Base-by-base conservation (phyloP, 2,797 vertebrate genomes). In the Lutjanus campechanus region DNA sequence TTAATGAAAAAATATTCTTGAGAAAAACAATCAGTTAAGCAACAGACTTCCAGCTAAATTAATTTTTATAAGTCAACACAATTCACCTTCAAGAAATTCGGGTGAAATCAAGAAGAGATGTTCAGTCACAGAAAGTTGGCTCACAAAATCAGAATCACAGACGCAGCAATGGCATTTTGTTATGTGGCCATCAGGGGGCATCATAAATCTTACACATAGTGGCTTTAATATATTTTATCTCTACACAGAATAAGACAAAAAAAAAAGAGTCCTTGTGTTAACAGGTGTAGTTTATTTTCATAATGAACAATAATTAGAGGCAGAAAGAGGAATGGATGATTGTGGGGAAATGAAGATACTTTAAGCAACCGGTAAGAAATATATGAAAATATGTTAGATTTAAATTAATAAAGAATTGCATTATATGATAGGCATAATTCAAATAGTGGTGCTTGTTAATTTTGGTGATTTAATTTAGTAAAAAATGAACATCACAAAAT, bases 391-490 rank as follows among this genome's bases (percentile, higher is more conserved):
- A 54, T 65, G 22, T 65, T 61, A 54, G 17, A 50, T 61, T 73
- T 76, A 80, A 82, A 82, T 77, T n/a, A 78, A 19, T 44, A 41
- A 47, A 73, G 7, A 4, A n/a, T 54, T 66, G 6, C 43, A 49
- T 77, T 73, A 36, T 44, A 47, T 40, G 11, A 56, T 8, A 62
- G 12, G 8, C 12, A 19, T 36, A 47, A 62, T 54, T 16, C 0
- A 69, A 54, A 63, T 47, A 69, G 66, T 84, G 69, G 62, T 50
- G 55, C 13, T 49, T 10, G 75, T 40, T 66, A 5, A 51, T 55
- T 66, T 73, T 19, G 59, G 1, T 71, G 19, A 64, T 68, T 76
- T 81, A 9, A 22, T 75, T 64, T 10, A 9, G 20, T 56, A 50
- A 85, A 83, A 81, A 15, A 1, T 13, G 11, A 11, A 66, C 7